phyloP scores from a whole-genome alignment of 2,797 vertebrate genomes.

The Xerus rutilus region DNA sequence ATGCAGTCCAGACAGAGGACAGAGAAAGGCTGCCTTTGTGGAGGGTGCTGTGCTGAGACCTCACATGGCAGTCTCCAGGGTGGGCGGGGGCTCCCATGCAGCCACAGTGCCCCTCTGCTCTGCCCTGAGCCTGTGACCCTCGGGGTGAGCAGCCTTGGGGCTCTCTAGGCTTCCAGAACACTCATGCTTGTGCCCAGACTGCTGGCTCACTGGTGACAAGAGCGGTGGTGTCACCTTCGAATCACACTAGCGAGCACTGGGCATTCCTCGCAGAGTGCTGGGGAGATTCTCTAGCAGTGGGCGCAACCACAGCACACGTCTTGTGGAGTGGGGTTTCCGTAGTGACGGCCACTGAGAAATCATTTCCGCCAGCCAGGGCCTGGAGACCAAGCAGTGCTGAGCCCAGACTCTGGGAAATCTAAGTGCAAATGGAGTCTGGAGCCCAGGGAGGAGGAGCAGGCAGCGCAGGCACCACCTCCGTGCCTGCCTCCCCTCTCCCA shows the following conservation, averaged over 20 bases:
- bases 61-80: fast-evolving
- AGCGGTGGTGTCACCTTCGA: neutral
- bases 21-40: neutral
- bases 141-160: neutral
- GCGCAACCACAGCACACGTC: neutral
- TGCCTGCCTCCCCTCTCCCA: too few relatives aligned
- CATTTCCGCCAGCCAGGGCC: fast-evolving
- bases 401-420: neutral
- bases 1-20: neutral
- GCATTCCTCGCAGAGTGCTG: neutral
- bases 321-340: neutral
- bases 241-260: neutral
- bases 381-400: neutral
- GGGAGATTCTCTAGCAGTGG: too few relatives aligned
- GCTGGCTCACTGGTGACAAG: neutral
- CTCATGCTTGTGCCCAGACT: neutral
- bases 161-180: neutral
- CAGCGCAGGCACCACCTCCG: neutral
- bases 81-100: neutral
- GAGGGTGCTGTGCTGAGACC: neutral
- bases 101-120: neutral
- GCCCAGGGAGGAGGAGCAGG: neutral
- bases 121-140: neutral
- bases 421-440: neutral
- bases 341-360: neutral